These are phyloP conservation scores for Naso thynnoides DNA, from an alignment of 2,797 vertebrate genomes.

Conservation along the genomic window DNA sequence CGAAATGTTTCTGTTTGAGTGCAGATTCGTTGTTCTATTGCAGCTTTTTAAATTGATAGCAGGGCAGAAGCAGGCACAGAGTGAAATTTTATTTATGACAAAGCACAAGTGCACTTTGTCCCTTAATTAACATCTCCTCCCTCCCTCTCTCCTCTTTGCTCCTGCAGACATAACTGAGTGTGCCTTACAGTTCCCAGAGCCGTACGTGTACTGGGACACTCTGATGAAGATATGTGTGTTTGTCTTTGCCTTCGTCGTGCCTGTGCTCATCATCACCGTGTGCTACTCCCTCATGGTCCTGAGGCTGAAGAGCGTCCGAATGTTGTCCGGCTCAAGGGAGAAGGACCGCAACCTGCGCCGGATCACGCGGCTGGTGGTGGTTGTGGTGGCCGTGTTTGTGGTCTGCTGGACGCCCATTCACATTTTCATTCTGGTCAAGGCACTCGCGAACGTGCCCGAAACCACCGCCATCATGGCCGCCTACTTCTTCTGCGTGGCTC, in stretches of 20 bases:
- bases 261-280: conserved; percentile 95
- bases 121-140: conserved; percentile 20
- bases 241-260: conserved; percentile 94
- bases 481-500: conserved; percentile 97
- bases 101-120: conserved; percentile 42
- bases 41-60: conserved; percentile 37
- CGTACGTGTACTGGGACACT: conserved; percentile 96
- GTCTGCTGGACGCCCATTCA: conserved; percentile 99
- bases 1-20: conserved; percentile 50
- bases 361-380: conserved; percentile 94
- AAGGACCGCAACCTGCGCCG: conserved; percentile 95
- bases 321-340: conserved; percentile 95
- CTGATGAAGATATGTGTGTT: conserved; percentile 98
- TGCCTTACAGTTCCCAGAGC: conserved; percentile 94
- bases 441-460: conserved; percentile 84
- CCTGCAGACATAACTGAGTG: conserved; percentile 90
- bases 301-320: conserved; percentile 92
- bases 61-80: conserved; percentile 18
- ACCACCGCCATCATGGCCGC: conserved; percentile 92
- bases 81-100: conserved; percentile 53
- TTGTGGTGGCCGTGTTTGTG: conserved; percentile 96
- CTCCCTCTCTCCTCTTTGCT: conserved; percentile 9
- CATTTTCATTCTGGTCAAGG: conserved; percentile 95
- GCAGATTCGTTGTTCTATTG: conserved; percentile 49
- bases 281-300: conserved; percentile 98